Base-by-base conservation (phyloP, 2,888 invertebrate genomes). In the Morpho achilles region DNA sequence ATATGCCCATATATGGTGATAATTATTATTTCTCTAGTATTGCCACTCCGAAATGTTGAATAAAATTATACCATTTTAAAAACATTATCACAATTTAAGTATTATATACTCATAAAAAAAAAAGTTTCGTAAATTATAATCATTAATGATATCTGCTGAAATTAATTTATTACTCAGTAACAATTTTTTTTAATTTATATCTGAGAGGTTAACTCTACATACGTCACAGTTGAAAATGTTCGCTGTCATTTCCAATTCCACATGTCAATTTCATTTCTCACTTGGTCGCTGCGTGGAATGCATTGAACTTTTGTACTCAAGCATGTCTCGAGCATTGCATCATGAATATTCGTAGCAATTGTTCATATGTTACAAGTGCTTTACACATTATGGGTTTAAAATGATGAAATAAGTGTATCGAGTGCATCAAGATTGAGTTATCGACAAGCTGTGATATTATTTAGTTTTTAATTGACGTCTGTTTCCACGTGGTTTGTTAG, bases 1-100 rank as follows among this genome's bases (percentile, higher is more conserved):
- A 77, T 75, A 84, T 84, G 77, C 70, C 86, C 85, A 69, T 80
- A 77, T 79, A 82, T 73, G 85, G 87, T 63, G 74, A 76, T 61
- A 62, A 53, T 58, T 8, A 42, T 41, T 41, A 40, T 16, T 16
- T 16, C n/a, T 41, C 7, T 10, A 41, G n/a, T 46, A 46, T 46
- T 46, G 16, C 16, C 16, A 46, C 10, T 46, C 3, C 5, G 5
- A 32, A 32, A 32, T 5, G 3, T 32, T 32, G 3, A 32, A 32
- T 32, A 32, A 32, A 32, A 32, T 32, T 3, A 32, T 32, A 5
- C 32, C 5, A 32, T 32, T 3, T 32, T 32, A 32, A 32, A 32
- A 32, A 32, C 16, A 32, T 5, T 5, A 32, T 5, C 3, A 32
- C 32, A 32, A 32, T 3, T 5, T 16, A 16, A 32, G 32, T 32